A percentile compares a stretch with the other conserved stretches of the same genome.
phyloP scores from a whole-genome alignment of 2,888 invertebrate genomes.

The Drosophila affinis region DNA sequence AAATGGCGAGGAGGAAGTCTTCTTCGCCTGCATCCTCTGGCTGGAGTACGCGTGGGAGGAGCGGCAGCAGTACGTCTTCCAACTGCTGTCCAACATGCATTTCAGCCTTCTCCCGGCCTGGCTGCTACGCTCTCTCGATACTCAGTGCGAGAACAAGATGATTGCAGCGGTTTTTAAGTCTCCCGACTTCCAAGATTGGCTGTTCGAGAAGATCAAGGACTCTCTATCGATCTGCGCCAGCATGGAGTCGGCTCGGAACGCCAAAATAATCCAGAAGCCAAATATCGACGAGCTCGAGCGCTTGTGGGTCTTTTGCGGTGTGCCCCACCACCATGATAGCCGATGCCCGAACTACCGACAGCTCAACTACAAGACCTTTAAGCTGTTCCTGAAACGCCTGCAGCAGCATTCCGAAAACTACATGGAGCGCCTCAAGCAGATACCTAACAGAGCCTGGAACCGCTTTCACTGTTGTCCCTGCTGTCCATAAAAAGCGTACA shows the following conservation, averaged over 20 bases:
- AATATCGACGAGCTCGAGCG: constrained; percentile 18
- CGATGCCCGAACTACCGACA: constrained; percentile 14
- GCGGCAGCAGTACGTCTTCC: neutral
- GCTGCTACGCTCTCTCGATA: constrained; percentile 21
- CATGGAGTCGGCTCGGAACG: neutral
- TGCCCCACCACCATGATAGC: constrained; percentile 47
- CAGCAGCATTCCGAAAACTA: neutral
- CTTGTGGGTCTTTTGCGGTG: constrained; percentile 43
- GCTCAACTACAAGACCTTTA: constrained; percentile 37
- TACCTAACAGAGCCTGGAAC: constrained; percentile 24
- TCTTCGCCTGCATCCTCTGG: constrained; percentile 47
- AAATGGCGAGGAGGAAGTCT: constrained; percentile 55
- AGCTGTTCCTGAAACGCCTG: constrained; percentile 9
- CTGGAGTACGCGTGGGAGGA: constrained; percentile 30
- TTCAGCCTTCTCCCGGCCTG: constrained; percentile 31
- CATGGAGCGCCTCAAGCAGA: neutral
- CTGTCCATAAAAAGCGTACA: no score
- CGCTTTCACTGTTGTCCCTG: constrained; percentile 42
- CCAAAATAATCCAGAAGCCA: neutral
- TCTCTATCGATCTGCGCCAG: neutral
- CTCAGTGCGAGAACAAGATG: constrained; percentile 11
- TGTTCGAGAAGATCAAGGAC: neutral
- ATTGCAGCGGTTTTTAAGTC: constrained; percentile 11
- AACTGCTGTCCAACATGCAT: constrained; percentile 32
- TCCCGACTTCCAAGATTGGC: neutral